A percentile compares a stretch with the other conserved stretches of the same genome.
Evolutionary conservation across 2,113 vertebrate genomes (phyloP).

Genomic region (Charadrius vociferus): DNA sequence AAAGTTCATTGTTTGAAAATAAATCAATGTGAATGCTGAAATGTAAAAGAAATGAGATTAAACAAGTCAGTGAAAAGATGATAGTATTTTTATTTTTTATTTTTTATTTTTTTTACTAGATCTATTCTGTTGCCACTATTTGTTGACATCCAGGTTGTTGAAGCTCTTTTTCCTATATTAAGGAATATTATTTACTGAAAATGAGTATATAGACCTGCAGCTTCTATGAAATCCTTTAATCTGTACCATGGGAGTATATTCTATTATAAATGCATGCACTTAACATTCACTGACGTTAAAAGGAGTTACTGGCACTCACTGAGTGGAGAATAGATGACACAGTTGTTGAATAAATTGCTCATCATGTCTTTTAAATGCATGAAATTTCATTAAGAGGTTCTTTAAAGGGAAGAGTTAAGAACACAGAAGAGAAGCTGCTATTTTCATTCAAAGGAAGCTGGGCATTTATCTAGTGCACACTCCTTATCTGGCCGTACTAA

Average conservation of each 20-base stretch:
- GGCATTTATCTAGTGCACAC: neutral
- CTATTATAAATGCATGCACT: neutral
- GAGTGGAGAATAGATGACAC: neutral
- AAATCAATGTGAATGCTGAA: neutral
- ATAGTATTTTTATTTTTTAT: neutral
- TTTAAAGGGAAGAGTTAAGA: neutral
- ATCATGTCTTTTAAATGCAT: neutral
- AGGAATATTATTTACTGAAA: conserved; percentile 24
- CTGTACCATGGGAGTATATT: neutral
- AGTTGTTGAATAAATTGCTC: neutral
- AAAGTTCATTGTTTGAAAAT: neutral
- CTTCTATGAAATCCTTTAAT: conserved; percentile 24
- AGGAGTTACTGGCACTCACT: neutral
- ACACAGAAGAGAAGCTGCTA: neutral
- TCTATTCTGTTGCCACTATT: neutral
- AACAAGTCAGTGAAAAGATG: neutral
- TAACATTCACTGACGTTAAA: neutral
- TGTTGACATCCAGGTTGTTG: neutral
- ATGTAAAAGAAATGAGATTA: neutral
- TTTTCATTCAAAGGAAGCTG: neutral
- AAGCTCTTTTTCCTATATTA: neutral
- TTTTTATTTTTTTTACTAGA: neutral
- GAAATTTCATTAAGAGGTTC: neutral
- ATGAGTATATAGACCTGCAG: neutral
- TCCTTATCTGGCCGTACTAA: neutral